Conservation (phyloP, 2,888 invertebrate genomes). For the Pyralis farinalis region DNA sequence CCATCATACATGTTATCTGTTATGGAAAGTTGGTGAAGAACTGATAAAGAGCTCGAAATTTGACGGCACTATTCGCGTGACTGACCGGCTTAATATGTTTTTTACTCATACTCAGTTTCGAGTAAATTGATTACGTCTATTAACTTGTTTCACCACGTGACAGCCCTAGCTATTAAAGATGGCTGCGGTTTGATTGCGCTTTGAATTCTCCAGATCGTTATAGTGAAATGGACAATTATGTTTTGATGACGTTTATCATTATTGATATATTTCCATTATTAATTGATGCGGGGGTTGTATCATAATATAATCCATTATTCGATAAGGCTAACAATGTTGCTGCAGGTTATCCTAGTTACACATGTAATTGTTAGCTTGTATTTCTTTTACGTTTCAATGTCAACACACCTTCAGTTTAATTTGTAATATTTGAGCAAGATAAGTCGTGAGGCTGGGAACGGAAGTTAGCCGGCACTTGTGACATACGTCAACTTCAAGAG, state of each 20-base stretch:
- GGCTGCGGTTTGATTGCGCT: conserved; percentile 23
- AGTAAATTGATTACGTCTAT: conserved; percentile 63
- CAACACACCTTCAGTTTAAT: conserved; percentile 48
- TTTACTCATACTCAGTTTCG: conserved; percentile 45
- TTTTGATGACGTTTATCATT: conserved; percentile 9
- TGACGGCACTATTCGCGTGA: conserved; percentile 61
- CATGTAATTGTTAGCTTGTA: not conserved
- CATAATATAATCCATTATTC: not conserved
- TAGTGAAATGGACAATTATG: conserved; percentile 15
- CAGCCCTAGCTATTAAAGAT: conserved; percentile 48
- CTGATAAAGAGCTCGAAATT: conserved; percentile 40
- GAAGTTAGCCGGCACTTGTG: conserved; percentile 49
- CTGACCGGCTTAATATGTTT: conserved; percentile 46
- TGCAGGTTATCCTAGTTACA: not conserved
- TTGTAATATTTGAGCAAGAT: conserved; percentile 71
- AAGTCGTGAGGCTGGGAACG: conserved; percentile 63
- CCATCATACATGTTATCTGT: conserved; percentile 8
- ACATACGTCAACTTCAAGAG: conserved; percentile 50
- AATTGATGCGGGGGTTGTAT: conserved; percentile 6
- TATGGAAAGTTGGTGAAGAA: conserved; percentile 14
- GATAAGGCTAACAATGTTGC: not conserved
- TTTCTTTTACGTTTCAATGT: conserved; percentile 25
- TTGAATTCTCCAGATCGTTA: conserved; percentile 11
- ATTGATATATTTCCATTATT: conserved; percentile 11
- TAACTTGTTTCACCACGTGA: conserved; percentile 56